A percentile compares a stretch with the other conserved stretches of the same genome.
Conservation (phyloP, 2,888 invertebrate species). For the Xylocampa areola region DNA sequence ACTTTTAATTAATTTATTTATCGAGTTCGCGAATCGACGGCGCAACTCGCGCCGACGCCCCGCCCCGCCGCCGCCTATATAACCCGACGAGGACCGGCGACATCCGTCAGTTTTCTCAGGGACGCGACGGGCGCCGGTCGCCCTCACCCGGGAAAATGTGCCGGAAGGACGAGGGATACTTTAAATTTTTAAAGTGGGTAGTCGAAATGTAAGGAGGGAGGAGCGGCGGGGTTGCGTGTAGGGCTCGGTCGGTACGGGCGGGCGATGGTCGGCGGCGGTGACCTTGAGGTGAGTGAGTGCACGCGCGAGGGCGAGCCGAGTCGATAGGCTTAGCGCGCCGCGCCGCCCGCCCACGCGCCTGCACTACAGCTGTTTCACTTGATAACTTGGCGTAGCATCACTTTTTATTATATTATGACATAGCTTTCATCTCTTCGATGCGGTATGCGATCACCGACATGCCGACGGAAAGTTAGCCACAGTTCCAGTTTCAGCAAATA, state of each 20-base stretch:
- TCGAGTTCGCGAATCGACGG: conserved; percentile 88
- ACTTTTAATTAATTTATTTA: conserved; percentile 91
- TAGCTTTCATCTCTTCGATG: conserved; percentile 40
- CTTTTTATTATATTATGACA: conserved; percentile 55
- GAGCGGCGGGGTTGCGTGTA: conserved; percentile 71
- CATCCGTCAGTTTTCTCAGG: conserved; percentile 87
- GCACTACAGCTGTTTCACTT: conserved; percentile 86
- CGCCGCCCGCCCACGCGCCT: conserved; percentile 81
- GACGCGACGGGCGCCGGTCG: conserved; percentile 78
- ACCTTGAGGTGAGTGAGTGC: conserved; percentile 86
- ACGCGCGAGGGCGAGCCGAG: conserved; percentile 71
- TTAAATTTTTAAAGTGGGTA: conserved; percentile 73
- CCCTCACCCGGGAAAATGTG: conserved; percentile 75
- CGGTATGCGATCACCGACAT: conserved; percentile 6
- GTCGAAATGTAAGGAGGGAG: conserved; percentile 73
- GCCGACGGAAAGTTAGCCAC: conserved; percentile 18
- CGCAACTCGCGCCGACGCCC: conserved; percentile 87
- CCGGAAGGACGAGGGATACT: conserved; percentile 82
- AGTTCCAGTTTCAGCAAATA: conserved; percentile 35
- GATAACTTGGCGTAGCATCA: conserved; percentile 73
- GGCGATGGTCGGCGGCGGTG: conserved; percentile 64
- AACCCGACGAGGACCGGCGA: conserved; percentile 76
- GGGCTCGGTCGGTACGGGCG: conserved; percentile 70
- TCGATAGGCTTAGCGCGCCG: conserved; percentile 74
- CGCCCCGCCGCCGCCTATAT: conserved; percentile 84